Conservation (phyloP, 2,888 invertebrate species). For the Idaea dimidiata region DNA sequence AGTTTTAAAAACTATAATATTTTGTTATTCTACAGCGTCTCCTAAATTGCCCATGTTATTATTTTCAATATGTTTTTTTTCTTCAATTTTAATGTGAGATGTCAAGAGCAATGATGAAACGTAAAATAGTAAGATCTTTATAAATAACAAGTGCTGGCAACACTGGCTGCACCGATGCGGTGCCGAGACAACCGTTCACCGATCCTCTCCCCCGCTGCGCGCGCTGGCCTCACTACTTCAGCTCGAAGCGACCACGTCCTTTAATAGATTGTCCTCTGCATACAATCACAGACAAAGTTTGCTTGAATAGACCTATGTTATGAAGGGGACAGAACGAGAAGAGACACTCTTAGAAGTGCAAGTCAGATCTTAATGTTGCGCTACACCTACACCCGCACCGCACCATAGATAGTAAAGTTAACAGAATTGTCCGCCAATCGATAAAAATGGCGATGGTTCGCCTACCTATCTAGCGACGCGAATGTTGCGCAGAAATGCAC, state of each 20-base stretch:
- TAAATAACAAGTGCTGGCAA: not conserved
- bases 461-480: conserved; percentile 33
- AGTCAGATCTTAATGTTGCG: not conserved
- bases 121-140: not conserved
- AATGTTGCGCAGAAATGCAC: conserved; percentile 54
- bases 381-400: conserved; percentile 27
- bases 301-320: not conserved
- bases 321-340: not conserved
- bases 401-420: conserved; percentile 22
- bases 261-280: too few relatives aligned
- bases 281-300: too few relatives aligned
- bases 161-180: conserved; percentile 7
- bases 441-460: conserved; percentile 53
- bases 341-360: not conserved
- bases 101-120: not conserved
- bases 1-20: too few relatives aligned
- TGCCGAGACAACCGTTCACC: conserved; percentile 37
- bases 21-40: too few relatives aligned
- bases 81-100: too few relatives aligned
- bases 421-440: conserved; percentile 42
- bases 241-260: too few relatives aligned
- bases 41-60: too few relatives aligned
- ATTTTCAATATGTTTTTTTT: too few relatives aligned
- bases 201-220: conserved; percentile 36
- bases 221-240: conserved; percentile 16